These are phyloP conservation scores for Oasisia sp. DNA, from an alignment of 2,888 invertebrate genomes.

Conservation along the genomic window DNA sequence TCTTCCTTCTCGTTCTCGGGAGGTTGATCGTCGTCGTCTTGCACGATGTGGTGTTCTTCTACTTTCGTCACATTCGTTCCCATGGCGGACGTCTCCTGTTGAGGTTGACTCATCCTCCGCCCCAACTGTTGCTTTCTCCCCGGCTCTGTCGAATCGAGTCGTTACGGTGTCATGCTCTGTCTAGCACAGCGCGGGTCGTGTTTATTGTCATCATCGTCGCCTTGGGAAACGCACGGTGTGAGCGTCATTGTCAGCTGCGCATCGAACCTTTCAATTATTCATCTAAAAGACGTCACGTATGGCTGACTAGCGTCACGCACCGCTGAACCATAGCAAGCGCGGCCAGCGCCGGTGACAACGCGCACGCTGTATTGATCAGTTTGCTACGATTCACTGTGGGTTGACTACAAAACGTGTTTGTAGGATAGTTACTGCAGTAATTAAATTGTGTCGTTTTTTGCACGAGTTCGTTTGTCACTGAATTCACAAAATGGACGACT, in stretches of 20 bases:
- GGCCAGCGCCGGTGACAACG: neutral
- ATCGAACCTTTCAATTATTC: neutral
- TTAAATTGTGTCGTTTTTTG: neutral
- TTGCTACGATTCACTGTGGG: neutral
- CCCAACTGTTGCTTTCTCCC: neutral
- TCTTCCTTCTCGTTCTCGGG: no score
- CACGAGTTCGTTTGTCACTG: no score
- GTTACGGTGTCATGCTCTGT: neutral
- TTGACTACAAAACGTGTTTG: neutral
- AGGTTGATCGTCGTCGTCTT: no score
- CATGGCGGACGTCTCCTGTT: neutral
- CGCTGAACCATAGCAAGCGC: neutral
- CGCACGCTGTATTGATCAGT: neutral
- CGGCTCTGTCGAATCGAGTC: neutral
- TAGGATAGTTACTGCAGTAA: neutral
- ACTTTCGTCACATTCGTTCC: neutral
- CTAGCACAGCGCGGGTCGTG: neutral
- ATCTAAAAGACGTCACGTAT: neutral
- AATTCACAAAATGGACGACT: no score
- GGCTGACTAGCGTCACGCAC: neutral
- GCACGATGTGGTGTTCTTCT: neutral
- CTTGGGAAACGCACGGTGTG: neutral
- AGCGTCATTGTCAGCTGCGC: neutral
- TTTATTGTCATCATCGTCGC: neutral
- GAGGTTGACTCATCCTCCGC: neutral